Percentiles rank a stretch among this genome's conserved stretches.
These are phyloP conservation scores for Bettongia penicillata DNA, from an alignment of 2,113 vertebrate species.

Conservation along the genomic window DNA sequence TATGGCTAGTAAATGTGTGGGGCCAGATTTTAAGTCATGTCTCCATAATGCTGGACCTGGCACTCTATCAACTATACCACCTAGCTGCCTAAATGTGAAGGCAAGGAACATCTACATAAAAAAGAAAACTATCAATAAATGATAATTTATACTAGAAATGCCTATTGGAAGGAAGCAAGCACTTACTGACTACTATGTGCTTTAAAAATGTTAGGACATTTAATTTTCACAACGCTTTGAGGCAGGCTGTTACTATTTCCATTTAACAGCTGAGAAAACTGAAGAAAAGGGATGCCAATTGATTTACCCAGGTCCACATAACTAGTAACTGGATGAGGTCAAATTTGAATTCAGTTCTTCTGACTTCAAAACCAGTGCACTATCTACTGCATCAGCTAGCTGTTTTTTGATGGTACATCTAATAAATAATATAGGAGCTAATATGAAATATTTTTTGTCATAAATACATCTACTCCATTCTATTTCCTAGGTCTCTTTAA, in stretches of 20 bases:
- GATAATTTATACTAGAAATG: not conserved
- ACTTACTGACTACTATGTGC: not conserved
- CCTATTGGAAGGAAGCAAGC: not conserved
- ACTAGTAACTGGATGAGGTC: not conserved
- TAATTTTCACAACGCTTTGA: not conserved
- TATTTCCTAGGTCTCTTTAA: conserved; percentile 16
- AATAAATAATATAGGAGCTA: not conserved
- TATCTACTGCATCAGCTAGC: not conserved
- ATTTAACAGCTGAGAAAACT: not conserved
- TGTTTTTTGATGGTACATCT: not conserved
- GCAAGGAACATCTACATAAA: not conserved
- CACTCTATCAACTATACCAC: not conserved
- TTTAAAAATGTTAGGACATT: not conserved
- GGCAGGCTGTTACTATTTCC: not conserved
- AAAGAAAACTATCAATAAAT: not conserved
- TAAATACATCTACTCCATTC: not conserved
- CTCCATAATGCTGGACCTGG: too few relatives aligned
- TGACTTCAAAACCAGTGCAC: not conserved
- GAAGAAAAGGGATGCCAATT: not conserved
- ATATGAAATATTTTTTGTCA: not conserved
- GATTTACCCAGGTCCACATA: not conserved
- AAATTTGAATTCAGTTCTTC: not conserved
- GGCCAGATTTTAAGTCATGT: too few relatives aligned
- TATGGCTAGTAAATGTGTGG: too few relatives aligned
- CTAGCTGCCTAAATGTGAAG: not conserved